Percentiles rank a stretch among this genome's conserved stretches.
phyloP scores from a whole-genome alignment of 2,113 vertebrate genomes.

The Serinus canaria region DNA sequence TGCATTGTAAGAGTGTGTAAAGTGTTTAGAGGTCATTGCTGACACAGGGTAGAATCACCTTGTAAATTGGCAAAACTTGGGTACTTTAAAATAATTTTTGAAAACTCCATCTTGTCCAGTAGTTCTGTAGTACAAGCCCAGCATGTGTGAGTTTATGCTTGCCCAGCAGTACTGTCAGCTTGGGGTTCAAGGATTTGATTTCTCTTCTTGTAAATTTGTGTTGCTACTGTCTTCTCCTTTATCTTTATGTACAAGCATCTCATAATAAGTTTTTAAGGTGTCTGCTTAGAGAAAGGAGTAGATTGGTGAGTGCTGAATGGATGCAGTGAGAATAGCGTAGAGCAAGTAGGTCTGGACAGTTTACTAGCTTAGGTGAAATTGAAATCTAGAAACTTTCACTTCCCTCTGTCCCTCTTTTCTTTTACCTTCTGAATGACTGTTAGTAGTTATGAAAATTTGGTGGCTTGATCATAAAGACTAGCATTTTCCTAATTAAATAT shows the following conservation, averaged over 20 bases:
- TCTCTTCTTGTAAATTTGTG: neutral
- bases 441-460: neutral
- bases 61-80: neutral
- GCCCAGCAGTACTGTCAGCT: neutral
- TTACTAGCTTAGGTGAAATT: neutral
- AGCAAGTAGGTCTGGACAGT: neutral
- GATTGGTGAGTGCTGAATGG: neutral
- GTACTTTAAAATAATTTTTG: neutral
- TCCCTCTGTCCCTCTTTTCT: neutral
- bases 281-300: neutral
- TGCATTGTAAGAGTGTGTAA: neutral
- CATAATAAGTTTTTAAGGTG: neutral
- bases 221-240: neutral
- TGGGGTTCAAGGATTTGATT: neutral
- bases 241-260: neutral
- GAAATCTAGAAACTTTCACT: constrained; percentile 16
- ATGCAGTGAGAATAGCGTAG: neutral
- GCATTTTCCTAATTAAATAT: neutral
- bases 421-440: neutral
- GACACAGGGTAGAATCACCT: neutral
- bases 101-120: neutral
- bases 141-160: neutral
- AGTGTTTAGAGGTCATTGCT: neutral
- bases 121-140: neutral
- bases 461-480: neutral